Base-by-base conservation (phyloP, 2,797 vertebrate genomes). In the Enteromius unitaeniatus region DNA sequence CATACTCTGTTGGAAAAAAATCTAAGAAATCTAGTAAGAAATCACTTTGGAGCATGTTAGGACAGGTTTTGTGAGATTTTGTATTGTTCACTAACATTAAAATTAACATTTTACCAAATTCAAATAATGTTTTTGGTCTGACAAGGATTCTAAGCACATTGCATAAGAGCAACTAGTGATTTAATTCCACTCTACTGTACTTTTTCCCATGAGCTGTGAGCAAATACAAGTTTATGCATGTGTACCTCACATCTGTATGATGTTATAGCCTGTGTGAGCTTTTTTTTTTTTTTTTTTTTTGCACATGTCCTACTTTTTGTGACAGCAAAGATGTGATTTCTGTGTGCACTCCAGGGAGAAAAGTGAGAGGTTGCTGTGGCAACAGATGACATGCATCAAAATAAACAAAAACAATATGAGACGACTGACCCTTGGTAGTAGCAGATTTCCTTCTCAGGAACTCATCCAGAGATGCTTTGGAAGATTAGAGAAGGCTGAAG, bases 341-440 rank as follows among this genome's bases (percentile, higher is more conserved):
- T 69, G 37, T 77, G 73, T 77, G 62, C 64, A 77, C 73, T 76
- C 60, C 45, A 76, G 60, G 72, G 62, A 45, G 73, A 77, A 77
- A 68, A 55, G 47, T 76, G 74, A 83, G 62, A 26, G 58, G 62
- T 68, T 79, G 68, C 58, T 79, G 53, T 79, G 58, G 69, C 53
- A 73, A 73, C 75, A 79, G 60, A 64, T 80, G 31, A 67, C 62
- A 73, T 55, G 26, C 58, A 73, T 49, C 40, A 75, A 85, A 68
- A 77, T 76, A 83, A 82, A 68, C 72, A 67, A 67, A 65, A 69
- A 42, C 51, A 47, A 58, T 74, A 81, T 81, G 53, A 47, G 75
- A 78, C n/a, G 67, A 76, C 75, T 69, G 55, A 14, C 21, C 42
- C 67, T 37, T 19, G 10, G 73, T 67, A 75, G 58, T 40, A 78